Conservation (phyloP, 2,113 vertebrate species). For the Tychaedon coryphoeus region DNA sequence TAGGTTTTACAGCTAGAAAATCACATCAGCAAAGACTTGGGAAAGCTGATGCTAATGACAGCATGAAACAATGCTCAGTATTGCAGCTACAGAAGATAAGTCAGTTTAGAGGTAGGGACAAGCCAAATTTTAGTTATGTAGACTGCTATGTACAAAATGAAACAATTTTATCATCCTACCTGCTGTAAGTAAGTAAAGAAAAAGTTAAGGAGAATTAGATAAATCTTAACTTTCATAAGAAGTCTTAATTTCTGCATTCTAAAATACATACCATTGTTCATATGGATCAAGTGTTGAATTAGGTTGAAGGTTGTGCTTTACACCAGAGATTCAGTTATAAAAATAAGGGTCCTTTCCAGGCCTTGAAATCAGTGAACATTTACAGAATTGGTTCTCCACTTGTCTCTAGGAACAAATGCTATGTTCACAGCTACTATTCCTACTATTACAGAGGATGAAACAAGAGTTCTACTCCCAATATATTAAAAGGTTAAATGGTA, state of each 20-base stretch:
- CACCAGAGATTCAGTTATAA: not conserved
- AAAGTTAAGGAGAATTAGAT: not conserved
- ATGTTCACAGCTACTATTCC: not conserved
- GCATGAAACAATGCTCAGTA: not conserved
- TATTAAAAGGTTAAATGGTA: not conserved
- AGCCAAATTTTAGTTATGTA: not conserved
- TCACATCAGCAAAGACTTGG: not conserved
- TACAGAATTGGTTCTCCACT: not conserved
- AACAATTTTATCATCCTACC: not conserved
- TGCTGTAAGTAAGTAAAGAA: not conserved
- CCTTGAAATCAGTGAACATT: not conserved
- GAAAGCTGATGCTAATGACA: not conserved
- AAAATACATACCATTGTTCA: not conserved
- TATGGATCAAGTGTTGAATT: not conserved
- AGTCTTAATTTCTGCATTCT: not conserved
- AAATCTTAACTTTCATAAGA: not conserved
- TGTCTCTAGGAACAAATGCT: not conserved
- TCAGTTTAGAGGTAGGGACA: not conserved
- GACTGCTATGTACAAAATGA: not conserved
- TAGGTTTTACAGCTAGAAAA: not conserved
- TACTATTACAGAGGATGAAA: not conserved
- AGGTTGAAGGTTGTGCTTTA: not conserved
- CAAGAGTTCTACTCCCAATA: not conserved
- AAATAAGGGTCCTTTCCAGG: not conserved
- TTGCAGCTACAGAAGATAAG: not conserved